Base-by-base conservation (phyloP, 1,140 invertebrate genomes). In the Eriocheir sinensis region DNA sequence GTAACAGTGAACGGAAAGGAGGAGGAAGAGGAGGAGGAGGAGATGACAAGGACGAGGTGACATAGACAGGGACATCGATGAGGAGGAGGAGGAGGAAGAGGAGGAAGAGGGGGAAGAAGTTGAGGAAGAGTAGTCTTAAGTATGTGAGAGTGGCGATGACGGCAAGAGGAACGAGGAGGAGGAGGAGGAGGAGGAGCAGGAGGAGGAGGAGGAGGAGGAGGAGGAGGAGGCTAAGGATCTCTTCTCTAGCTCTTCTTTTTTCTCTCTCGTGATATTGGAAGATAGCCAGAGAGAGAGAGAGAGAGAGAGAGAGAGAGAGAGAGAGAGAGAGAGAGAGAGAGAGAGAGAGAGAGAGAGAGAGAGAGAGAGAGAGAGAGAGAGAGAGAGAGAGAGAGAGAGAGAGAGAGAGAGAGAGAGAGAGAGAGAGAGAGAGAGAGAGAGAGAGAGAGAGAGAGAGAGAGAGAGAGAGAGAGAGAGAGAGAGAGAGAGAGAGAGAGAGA, bases 1-100 rank as follows among this genome's bases (percentile, higher is more conserved):
- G 60, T n/a, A 72, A n/a, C 12, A 72, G 12, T 15, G 60, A n/a
- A 72, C 12, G 60, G 60, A 72, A 72, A 15, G 12, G 60, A n/a
- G n/a, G 60, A n/a, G 60, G n/a, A n/a, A 72, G 60, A n/a, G 60
- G 60, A 72, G n/a, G 60, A 72, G 60, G 60, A 72, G n/a, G n/a
- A 72, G 60, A n/a, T 15, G 60, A n/a, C 60, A 12, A 17, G 81
- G 81, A 32, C 12, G n/a, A n/a, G n/a, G 60, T 15, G 60, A 72
- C 12, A n/a, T 12, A n/a, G 60, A 72, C 12, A n/a, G 60, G 60
- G 60, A 72, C 12, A n/a, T 12, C 12, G 60, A 72, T 12, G n/a
- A n/a, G n/a, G 30, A 36, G 83, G 40, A 41, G 34, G 83, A 27
- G 83, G 38, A 40, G 81, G 81, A 40, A 27, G 36, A 30, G 36